Conservation (phyloP, 2,113 vertebrate genomes). For the Rhineura floridana region DNA sequence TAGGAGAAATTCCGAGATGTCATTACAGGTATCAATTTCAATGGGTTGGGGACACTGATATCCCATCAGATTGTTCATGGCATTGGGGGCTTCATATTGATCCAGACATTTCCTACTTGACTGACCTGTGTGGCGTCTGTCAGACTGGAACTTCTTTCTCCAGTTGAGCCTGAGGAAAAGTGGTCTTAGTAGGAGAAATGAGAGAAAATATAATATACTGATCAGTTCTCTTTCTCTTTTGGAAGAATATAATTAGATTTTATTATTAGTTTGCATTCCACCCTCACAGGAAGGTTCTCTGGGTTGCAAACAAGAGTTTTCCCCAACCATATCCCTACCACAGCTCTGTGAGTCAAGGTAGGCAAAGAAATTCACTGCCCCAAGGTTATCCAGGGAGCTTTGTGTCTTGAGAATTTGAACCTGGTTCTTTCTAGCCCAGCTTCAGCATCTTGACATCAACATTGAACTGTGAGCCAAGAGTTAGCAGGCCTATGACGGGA, state of each 20-base stretch:
- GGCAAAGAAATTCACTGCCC: not conserved
- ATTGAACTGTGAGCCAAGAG: not conserved
- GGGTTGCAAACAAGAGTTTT: too few relatives aligned
- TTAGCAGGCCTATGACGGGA: not conserved
- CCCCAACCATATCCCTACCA: not conserved
- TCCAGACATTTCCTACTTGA: not conserved
- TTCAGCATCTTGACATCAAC: not conserved
- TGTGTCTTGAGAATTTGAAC: too few relatives aligned
- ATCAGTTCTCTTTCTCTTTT: not conserved
- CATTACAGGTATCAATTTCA: not conserved
- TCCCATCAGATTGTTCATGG: not conserved
- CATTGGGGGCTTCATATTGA: not conserved
- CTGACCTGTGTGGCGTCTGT: not conserved
- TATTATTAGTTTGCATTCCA: not conserved
- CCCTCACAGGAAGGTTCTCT: too few relatives aligned
- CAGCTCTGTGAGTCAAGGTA: not conserved
- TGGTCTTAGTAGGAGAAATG: not conserved
- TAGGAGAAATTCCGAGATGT: slow-evolving; percentile 45
- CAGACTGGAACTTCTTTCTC: not conserved
- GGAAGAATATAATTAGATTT: not conserved
- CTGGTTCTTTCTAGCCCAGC: too few relatives aligned
- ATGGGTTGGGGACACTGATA: not conserved
- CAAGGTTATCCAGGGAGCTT: not conserved
- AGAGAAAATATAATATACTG: not conserved
- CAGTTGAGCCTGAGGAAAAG: not conserved